Evolutionary conservation across 1,140 invertebrate species (phyloP).

Genomic region (Nasonia giraulti): DNA sequence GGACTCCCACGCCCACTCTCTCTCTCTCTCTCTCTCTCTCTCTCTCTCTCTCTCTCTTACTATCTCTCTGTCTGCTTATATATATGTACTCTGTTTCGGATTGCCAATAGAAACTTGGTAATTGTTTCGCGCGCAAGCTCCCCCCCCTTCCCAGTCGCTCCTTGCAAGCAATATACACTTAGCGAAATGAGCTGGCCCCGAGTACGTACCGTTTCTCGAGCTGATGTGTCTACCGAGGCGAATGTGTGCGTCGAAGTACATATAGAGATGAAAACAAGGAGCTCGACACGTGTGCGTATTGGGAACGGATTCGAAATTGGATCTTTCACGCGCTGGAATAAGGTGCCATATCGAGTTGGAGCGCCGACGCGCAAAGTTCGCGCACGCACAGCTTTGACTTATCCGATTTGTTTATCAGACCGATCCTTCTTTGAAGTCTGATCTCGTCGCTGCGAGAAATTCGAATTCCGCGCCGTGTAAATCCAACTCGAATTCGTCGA

Average conservation of each 20-base stretch:
- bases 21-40: not conserved
- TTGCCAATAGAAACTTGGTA: slow-evolving; percentile 63
- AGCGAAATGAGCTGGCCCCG: not conserved
- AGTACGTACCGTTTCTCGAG: not conserved
- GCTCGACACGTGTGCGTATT: not conserved
- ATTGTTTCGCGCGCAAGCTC: slow-evolving; percentile 55
- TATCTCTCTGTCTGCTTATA: slow-evolving; percentile 7
- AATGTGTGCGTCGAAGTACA: no score
- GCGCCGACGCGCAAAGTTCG: no score
- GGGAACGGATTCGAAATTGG: not conserved
- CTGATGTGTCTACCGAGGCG: not conserved
- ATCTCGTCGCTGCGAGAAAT: no score
- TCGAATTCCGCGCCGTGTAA: no score
- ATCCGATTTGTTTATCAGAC: no score
- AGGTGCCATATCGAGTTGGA: no score
- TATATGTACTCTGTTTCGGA: slow-evolving; percentile 52
- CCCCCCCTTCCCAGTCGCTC: slow-evolving; percentile 24
- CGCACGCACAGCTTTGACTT: no score
- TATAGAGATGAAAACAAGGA: not conserved
- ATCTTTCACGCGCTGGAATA: not conserved
- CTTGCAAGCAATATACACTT: slow-evolving; percentile 32
- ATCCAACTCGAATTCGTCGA: no score
- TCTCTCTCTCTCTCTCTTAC: not conserved
- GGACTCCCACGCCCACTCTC: not conserved
- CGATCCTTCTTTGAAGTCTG: no score